phyloP scores from a whole-genome alignment of 37 sponge, comb jelly and placozoan species.

The Geodia barretti region DNA sequence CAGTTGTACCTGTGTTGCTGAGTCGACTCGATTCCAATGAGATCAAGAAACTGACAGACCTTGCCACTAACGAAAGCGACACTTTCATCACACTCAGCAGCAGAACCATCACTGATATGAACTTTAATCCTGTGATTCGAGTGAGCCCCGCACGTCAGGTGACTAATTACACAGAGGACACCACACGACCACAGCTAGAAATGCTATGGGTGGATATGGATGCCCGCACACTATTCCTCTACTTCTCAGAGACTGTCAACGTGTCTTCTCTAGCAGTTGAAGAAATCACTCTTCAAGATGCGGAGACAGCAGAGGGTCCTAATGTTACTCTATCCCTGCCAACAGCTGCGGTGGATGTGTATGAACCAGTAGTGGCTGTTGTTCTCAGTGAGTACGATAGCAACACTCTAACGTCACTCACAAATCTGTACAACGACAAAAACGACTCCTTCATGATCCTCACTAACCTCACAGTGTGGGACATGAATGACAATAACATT shows the following conservation, averaged over 20 bases:
- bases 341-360: conserved; percentile 8
- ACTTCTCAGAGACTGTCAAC: conserved; percentile 92
- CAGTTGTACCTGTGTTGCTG: conserved; percentile 57
- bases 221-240: conserved; percentile 52
- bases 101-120: conserved; percentile 79
- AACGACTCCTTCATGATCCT: conserved; percentile 76
- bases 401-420: conserved; percentile 67
- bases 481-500: conserved; percentile 84
- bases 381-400: conserved; percentile 61
- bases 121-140: conserved; percentile 45
- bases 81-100: conserved; percentile 63
- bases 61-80: conserved; percentile 64
- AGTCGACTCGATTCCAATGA: conserved; percentile 80
- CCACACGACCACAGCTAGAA: conserved; percentile 64
- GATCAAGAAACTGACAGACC: conserved; percentile 68
- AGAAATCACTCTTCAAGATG: conserved; percentile 77
- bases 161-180: conserved; percentile 59
- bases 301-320: conserved; percentile 18
- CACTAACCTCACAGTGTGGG: conserved; percentile 52
- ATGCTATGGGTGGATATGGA: conserved; percentile 82
- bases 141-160: conserved; percentile 37
- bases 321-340: conserved; percentile 28
- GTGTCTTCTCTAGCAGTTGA: conserved; percentile 54
- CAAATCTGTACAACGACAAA: conserved; percentile 66
- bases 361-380: conserved; percentile 46